A percentile compares a stretch with the other conserved stretches of the same genome.
phyloP scores from a whole-genome alignment of 1,140 invertebrate species.

The Pogonus chalceus region DNA sequence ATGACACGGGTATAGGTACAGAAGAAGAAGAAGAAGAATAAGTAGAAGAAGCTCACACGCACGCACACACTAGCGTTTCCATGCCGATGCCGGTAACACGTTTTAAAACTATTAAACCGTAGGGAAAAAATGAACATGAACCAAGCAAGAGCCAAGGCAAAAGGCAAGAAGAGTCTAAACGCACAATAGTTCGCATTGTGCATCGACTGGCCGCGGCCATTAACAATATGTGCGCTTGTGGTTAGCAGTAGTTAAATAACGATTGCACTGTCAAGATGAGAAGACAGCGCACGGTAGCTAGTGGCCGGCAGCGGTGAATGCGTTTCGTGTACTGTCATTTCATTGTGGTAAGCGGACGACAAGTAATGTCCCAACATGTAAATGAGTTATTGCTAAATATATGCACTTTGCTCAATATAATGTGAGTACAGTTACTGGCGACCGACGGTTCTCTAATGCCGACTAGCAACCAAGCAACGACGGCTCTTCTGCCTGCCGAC shows the following conservation, averaged over 20 bases:
- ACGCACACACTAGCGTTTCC: not conserved
- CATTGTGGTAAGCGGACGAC: not conserved
- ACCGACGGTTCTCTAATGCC: no score
- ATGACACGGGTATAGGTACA: no score
- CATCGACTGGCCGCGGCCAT: not conserved
- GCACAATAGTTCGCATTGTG: not conserved
- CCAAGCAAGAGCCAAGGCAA: not conserved
- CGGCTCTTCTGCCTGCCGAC: no score
- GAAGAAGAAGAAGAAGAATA: no score
- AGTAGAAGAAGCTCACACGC: not conserved
- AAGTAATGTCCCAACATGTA: not conserved
- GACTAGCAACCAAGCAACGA: no score
- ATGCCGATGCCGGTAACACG: not conserved
- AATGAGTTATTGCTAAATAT: not conserved
- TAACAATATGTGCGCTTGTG: not conserved
- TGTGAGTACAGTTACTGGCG: not conserved
- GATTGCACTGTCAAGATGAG: not conserved
- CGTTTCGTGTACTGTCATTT: not conserved
- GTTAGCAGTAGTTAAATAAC: not conserved
- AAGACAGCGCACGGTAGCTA: not conserved
- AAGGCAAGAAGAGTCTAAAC: no score
- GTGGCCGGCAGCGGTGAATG: not conserved
- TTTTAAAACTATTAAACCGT: not conserved
- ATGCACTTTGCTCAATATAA: not conserved
- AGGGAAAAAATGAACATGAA: not conserved